Percentiles rank a stretch among this genome's conserved stretches.
These are phyloP conservation scores for Bibio marci DNA, from an alignment of 2,888 invertebrate genomes.

Conservation along the genomic window DNA sequence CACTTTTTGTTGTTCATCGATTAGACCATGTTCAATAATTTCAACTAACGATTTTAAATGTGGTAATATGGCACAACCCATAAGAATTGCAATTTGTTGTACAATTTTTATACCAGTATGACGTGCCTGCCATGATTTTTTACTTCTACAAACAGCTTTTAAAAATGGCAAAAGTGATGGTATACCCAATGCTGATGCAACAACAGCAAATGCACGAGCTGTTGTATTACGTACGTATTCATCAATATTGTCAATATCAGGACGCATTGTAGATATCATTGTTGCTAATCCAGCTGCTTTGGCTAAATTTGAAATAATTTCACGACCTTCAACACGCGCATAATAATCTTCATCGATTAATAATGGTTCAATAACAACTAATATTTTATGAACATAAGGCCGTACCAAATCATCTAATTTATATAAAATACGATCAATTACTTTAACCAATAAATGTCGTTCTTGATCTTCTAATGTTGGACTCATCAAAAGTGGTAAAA, in stretches of 20 bases:
- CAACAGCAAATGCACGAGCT: conserved; percentile 98
- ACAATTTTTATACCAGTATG: conserved; percentile 99
- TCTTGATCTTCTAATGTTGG: conserved; percentile 99
- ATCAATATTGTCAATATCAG: conserved; percentile 99
- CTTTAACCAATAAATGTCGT: conserved; percentile 94
- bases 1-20: conserved; percentile 98
- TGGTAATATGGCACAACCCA: conserved; percentile 98
- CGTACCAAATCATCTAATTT: conserved; percentile 96
- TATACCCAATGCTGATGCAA: conserved; percentile 94
- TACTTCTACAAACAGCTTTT: conserved; percentile 96
- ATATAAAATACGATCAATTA: conserved; percentile 95
- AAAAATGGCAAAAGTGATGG: conserved; percentile 94
- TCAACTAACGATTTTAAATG: conserved; percentile 96
- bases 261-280: conserved; percentile 99
- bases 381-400: conserved; percentile 98
- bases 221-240: conserved; percentile 99
- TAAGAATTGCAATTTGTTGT: conserved; percentile 97
- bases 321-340: conserved; percentile 96
- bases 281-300: conserved; percentile 98
- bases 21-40: conserved; percentile 96
- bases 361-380: conserved; percentile 97
- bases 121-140: conserved; percentile 98
- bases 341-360: conserved; percentile 99
- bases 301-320: conserved; percentile 97
- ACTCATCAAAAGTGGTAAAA: conserved; percentile 97